Conservation (phyloP, 2,888 invertebrate genomes). For the Cryptosula pallasiana region DNA sequence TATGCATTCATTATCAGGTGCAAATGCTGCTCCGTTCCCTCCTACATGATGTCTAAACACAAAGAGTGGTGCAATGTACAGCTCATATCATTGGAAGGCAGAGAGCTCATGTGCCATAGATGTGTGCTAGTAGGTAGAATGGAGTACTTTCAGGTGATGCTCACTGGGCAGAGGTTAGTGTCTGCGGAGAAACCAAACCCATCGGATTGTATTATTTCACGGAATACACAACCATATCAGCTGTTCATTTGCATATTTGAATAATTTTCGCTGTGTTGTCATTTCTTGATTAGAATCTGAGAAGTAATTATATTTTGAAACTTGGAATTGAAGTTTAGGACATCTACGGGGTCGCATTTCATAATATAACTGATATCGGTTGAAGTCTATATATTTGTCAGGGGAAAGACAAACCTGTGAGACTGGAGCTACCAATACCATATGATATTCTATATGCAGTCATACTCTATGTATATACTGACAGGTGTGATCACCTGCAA, state of each 20-base stretch:
- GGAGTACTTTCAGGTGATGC: slow-evolving; percentile 83
- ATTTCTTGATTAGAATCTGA: no score
- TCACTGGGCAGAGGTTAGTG: slow-evolving; percentile 67
- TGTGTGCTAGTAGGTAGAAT: slow-evolving; percentile 73
- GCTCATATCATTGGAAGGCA: slow-evolving; percentile 38
- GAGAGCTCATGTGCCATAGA: slow-evolving; percentile 66
- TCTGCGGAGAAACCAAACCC: no score
- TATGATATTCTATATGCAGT: slow-evolving; percentile 63
- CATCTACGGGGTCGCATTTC: no score
- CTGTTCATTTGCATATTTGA: no score
- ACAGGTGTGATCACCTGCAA: slow-evolving; percentile 57
- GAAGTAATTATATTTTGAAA: no score
- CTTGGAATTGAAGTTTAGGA: no score
- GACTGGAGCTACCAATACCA: slow-evolving; percentile 58
- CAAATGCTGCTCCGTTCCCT: not conserved
- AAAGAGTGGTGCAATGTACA: not conserved
- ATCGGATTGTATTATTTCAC: no score
- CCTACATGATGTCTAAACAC: not conserved
- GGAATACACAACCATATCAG: no score
- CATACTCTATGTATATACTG: slow-evolving; percentile 71
- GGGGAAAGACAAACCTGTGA: not conserved
- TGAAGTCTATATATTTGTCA: no score
- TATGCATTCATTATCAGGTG: not conserved
- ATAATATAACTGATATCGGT: no score
- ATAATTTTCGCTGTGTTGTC: no score